phyloP scores from a whole-genome alignment of 2,888 invertebrate genomes.

The Lordiphosa fenestrarum region DNA sequence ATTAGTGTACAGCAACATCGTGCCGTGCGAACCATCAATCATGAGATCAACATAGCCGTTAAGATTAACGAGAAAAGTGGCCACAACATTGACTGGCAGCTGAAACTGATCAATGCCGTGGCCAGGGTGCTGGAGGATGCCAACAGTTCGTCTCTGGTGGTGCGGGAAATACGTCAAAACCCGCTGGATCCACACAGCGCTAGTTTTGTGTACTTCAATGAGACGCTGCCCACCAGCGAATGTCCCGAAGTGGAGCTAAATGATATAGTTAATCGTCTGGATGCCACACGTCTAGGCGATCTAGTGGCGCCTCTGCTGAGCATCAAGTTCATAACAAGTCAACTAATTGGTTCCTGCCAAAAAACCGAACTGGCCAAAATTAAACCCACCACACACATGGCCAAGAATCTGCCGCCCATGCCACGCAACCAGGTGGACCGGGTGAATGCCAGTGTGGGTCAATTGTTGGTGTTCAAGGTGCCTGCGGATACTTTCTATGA shows the following conservation, averaged over 20 bases:
- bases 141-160: conserved; percentile 74
- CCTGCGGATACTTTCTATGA: conserved; percentile 95
- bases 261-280: conserved; percentile 82
- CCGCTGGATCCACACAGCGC: conserved; percentile 80
- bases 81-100: conserved; percentile 89
- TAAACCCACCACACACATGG: conserved; percentile 82
- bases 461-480: conserved; percentile 89
- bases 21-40: conserved; percentile 88
- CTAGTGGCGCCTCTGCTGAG: conserved; percentile 85
- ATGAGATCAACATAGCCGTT: conserved; percentile 88
- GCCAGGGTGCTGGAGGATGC: conserved; percentile 80
- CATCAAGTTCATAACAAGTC: conserved; percentile 85
- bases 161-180: conserved; percentile 79
- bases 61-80: conserved; percentile 84
- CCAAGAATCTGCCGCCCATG: conserved; percentile 87
- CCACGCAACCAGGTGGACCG: conserved; percentile 92
- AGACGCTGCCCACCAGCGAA: conserved; percentile 86
- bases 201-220: conserved; percentile 89
- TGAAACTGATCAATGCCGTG: conserved; percentile 83
- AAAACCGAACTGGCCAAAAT: conserved; percentile 81
- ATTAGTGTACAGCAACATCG: conserved; percentile 92
- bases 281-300: conserved; percentile 81
- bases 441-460: conserved; percentile 90
- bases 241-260: conserved; percentile 90
- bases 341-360: conserved; percentile 86